phyloP scores from a whole-genome alignment of 2,888 invertebrate species.

The Pyralis farinalis region DNA sequence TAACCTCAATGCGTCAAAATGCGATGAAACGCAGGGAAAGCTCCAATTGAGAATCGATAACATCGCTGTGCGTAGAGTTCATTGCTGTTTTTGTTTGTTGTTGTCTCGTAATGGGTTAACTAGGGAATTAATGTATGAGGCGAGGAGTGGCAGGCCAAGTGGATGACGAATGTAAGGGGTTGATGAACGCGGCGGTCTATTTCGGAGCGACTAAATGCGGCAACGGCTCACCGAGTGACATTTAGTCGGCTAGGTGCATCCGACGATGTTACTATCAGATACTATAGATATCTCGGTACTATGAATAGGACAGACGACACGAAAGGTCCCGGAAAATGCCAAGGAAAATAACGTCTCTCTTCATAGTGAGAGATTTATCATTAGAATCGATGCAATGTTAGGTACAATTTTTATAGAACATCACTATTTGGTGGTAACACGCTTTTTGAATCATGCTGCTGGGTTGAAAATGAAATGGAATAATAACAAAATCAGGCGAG shows the following conservation, averaged over 20 bases:
- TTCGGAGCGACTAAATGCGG: constrained; percentile 75
- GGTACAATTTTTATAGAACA: too few species aligned
- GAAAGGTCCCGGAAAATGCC: constrained; percentile 22
- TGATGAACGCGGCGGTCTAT: constrained; percentile 76
- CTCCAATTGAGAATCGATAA: constrained; percentile 11
- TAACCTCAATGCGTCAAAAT: constrained; percentile 26
- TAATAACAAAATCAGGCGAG: too few species aligned
- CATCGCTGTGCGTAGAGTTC: constrained; percentile 25
- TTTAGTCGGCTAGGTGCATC: constrained; percentile 76
- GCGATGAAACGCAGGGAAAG: constrained; percentile 15
- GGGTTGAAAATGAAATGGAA: too few species aligned
- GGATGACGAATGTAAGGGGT: constrained; percentile 74
- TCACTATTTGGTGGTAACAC: too few species aligned
- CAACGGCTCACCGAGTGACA: constrained; percentile 75
- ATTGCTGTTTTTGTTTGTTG: constrained; percentile 32
- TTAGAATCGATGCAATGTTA: too few species aligned
- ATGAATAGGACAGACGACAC: constrained; percentile 24
- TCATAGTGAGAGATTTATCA: too few species aligned
- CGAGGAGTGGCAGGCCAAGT: constrained; percentile 37
- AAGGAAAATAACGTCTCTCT: constrained; percentile 15
- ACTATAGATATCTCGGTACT: constrained; percentile 36
- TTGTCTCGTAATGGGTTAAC: constrained; percentile 25
- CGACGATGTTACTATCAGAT: constrained; percentile 51
- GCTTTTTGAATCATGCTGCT: too few species aligned
- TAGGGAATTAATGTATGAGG: constrained; percentile 57